Base-by-base conservation (phyloP, 2,113 vertebrate species). In the Chionis minor region DNA sequence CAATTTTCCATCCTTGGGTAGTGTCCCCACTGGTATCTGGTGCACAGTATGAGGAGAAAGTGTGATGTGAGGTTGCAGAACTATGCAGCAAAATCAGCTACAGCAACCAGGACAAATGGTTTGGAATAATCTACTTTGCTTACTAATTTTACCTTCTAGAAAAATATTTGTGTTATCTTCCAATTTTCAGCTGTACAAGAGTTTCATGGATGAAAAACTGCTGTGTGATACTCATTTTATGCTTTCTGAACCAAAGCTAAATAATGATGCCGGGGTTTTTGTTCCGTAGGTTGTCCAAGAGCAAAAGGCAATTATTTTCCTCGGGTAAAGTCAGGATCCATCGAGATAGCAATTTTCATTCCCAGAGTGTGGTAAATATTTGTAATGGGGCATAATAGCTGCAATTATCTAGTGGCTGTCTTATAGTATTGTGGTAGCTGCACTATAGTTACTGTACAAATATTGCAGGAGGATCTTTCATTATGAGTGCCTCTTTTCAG, bases 301-400 rank as follows among this genome's bases (percentile, higher is more conserved):
- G 38, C 33, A 87, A 92, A 93, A 69, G 22, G 35, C 56, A 72
- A 70, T 80, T 66, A 91, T 82, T 91, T 91, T 91, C 75, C 52
- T 67, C n/a, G 55, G 71, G 89, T 81, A 96, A 90, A 86, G 42
- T 66, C 51, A 75, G 26, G 40, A 87, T 84, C 45, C 1, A 1
- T 84, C 20, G 42, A 92, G 81, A 80, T 52, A 87, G 92, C 78
- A 94, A 75, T 92, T 96, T 96, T 85, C 74, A 45, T 69, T 87
- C 65, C 81, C 81, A 54, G 71, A 58, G 38, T 81, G 86, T 81
- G 65, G 82, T 87, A 83, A 92, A 83, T 94, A 73, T 56, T 80
- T 96, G 52, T 73, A 81, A 82, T n/a, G 22, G n/a, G 16, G 26
- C 19, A 69, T 61, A 89, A 81, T 67, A 91, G 18, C 35, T 84